phyloP scores from a whole-genome alignment of 1,140 invertebrate genomes.

The Eubasilissa regina region DNA sequence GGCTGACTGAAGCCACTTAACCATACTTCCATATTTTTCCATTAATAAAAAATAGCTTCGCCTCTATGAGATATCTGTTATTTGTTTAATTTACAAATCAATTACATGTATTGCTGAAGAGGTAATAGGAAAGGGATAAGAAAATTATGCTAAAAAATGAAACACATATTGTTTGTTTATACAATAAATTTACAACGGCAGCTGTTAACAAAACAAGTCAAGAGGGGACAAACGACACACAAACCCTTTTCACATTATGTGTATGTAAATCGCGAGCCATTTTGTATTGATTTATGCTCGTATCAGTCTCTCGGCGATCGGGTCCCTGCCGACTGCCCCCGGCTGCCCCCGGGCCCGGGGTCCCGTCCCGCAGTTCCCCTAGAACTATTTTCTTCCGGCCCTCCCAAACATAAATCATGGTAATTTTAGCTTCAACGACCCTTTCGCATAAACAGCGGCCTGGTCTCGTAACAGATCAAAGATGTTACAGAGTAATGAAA shows the following conservation, averaged over 20 bases:
- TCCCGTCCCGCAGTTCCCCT: not conserved
- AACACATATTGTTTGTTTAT: not conserved
- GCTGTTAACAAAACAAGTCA: not conserved
- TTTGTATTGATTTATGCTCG: conserved; percentile 25
- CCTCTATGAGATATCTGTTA: too few relatives aligned
- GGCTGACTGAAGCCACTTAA: too few relatives aligned
- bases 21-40: too few relatives aligned
- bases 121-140: too few relatives aligned
- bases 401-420: conserved; percentile 12
- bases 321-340: not conserved
- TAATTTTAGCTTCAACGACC: not conserved
- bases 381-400: conserved; percentile 13
- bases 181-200: not conserved
- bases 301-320: conserved; percentile 1
- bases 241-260: conserved; percentile 12
- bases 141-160: too few relatives aligned
- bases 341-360: not conserved
- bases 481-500: too few relatives aligned
- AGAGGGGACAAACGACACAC: not conserved
- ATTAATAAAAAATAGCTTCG: too few relatives aligned
- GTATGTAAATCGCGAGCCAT: conserved; percentile 15
- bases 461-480: too few relatives aligned
- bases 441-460: too few relatives aligned
- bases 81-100: too few relatives aligned
- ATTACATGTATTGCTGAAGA: too few relatives aligned